Conservation (phyloP, 2,888 invertebrate species). For the Eupelmus urozonus region DNA sequence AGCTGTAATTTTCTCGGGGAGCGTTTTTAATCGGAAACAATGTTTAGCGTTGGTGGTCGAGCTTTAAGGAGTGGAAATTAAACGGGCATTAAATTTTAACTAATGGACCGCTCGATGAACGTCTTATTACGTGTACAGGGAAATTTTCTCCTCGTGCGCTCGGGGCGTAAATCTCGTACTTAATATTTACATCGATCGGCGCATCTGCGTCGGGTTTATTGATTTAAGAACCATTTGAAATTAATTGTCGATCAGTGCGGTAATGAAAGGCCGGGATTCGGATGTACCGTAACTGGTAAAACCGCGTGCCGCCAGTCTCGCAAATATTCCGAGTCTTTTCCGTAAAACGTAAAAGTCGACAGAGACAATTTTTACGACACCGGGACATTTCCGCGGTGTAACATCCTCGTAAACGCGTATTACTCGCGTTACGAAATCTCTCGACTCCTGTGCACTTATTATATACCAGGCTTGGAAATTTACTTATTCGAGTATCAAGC, state of each 20-base stretch:
- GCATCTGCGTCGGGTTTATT: neutral
- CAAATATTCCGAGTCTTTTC: neutral
- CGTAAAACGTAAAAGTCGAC: conserved; percentile 3
- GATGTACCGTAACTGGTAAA: conserved; percentile 22
- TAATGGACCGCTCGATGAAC: conserved; percentile 17
- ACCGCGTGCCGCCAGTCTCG: neutral
- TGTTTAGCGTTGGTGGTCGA: too few species aligned
- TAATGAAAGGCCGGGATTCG: neutral
- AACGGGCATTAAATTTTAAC: conserved; percentile 21
- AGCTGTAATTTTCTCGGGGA: too few species aligned
- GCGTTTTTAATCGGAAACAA: neutral
- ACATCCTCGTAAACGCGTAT: too few species aligned
- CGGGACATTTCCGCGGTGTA: neutral
- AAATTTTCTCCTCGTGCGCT: neutral
- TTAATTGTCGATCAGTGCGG: conserved; percentile 11
- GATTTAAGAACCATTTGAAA: conserved; percentile 12
- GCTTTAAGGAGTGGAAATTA: neutral
- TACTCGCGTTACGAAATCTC: too few species aligned
- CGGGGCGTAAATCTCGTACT: conserved; percentile 9
- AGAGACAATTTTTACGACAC: conserved; percentile 3
- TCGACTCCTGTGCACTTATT: too few species aligned
- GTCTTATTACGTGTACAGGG: conserved; percentile 15
- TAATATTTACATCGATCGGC: conserved; percentile 6
- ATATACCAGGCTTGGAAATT: too few species aligned
- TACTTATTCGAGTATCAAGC: too few species aligned